These are phyloP conservation scores for Lepidurus apus DNA, from an alignment of 1,140 invertebrate genomes.

Conservation along the genomic window DNA sequence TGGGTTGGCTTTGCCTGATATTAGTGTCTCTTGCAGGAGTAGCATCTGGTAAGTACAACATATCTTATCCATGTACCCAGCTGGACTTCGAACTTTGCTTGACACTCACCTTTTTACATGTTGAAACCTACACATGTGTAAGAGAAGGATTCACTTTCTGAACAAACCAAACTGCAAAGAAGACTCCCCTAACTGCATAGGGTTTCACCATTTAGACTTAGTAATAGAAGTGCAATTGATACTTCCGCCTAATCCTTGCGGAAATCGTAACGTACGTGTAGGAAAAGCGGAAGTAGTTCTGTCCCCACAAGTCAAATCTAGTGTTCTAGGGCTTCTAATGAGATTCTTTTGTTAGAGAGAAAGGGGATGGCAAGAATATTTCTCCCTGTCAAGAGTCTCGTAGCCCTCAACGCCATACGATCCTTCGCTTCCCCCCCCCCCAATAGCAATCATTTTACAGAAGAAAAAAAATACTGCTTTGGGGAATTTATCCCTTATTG, in stretches of 20 bases:
- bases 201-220: no score
- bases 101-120: not conserved
- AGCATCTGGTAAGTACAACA: not conserved
- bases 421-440: no score
- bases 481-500: no score
- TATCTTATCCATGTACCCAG: not conserved
- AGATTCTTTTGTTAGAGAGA: not conserved
- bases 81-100: not conserved
- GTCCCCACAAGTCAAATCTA: not conserved
- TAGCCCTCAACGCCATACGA: no score
- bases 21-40: not conserved
- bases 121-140: not conserved
- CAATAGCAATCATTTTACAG: no score
- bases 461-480: no score
- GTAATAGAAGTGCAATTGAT: no score
- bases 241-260: not conserved
- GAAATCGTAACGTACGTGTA: not conserved
- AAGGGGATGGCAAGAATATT: not conserved
- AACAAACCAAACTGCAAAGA: no score
- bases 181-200: no score
- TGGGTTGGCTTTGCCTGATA: not conserved
- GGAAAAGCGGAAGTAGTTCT: not conserved
- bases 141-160: no score
- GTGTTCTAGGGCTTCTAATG: constrained; percentile 9
- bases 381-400: no score